Evolutionary conservation across 2,797 vertebrate genomes (phyloP).

Genomic region (Rhinichthys osculus): DNA sequence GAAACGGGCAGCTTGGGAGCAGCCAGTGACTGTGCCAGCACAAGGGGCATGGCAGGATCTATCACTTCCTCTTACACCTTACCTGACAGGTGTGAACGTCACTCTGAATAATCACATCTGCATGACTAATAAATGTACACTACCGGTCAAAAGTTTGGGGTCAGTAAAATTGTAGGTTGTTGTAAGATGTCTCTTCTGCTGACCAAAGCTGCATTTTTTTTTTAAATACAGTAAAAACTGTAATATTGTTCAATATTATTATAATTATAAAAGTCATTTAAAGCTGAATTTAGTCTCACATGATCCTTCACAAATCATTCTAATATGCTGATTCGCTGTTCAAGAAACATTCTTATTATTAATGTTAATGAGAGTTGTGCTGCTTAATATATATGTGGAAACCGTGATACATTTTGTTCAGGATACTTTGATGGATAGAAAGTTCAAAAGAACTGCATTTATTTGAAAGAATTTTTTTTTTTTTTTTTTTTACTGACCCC

Average conservation of each 20-base stretch:
- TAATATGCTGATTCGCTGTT: neutral
- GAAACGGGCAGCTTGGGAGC: slow-evolving; percentile 95
- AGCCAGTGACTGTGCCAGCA: slow-evolving; percentile 95
- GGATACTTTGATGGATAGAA: neutral
- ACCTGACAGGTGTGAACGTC: slow-evolving; percentile 87
- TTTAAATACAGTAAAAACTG: neutral
- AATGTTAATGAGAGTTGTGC: neutral
- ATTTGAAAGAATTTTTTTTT: neutral
- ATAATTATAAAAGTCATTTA: neutral
- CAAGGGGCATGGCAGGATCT: slow-evolving; percentile 97
- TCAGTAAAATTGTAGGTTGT: neutral
- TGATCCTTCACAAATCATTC: too few species aligned
- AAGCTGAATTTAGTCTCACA: neutral
- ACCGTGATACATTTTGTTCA: neutral
- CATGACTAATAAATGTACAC: neutral
- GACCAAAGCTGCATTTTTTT: too few species aligned
- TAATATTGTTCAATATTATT: neutral
- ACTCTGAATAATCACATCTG: neutral
- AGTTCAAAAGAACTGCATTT: neutral
- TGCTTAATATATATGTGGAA: neutral
- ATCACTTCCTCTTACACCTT: slow-evolving; percentile 98
- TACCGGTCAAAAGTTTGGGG: neutral
- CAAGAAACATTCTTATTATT: neutral
- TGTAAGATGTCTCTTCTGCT: neutral
- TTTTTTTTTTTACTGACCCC: too few species aligned